Conservation (phyloP, 2,797 vertebrate species). For the Gymnoscopelus braueri region DNA sequence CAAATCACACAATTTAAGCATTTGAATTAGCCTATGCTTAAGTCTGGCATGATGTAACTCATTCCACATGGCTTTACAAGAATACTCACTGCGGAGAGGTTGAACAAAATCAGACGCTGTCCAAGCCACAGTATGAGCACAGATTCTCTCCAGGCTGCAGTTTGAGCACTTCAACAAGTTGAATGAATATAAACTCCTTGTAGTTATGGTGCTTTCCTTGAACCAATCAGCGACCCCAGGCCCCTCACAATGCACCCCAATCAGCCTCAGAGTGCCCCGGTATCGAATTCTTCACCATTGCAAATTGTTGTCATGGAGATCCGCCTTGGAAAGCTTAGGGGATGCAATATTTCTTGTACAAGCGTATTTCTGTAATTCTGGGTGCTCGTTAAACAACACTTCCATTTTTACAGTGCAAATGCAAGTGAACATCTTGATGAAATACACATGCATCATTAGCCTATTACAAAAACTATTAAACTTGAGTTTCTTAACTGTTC, state of each 20-base stretch:
- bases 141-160: conserved; percentile 71
- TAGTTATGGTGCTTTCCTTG: conserved; percentile 93
- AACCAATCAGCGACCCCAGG: conserved; percentile 99
- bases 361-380: conserved; percentile 76
- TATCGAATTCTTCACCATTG: conserved; percentile 97
- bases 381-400: conserved; percentile 56
- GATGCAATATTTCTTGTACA: conserved; percentile 88
- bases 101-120: conserved; percentile 51
- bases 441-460: conserved; percentile 75
- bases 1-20: background rate
- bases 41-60: background rate
- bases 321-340: conserved; percentile 86
- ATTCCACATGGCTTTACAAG: background rate
- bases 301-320: conserved; percentile 98
- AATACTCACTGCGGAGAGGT: conserved; percentile 58
- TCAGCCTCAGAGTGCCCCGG: conserved; percentile 93
- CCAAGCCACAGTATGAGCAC: conserved; percentile 77
- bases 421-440: background rate
- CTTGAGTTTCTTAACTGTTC: conserved; percentile 79
- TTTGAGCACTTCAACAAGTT: conserved; percentile 91
- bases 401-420: conserved; percentile 11
- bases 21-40: background rate
- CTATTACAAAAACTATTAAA: conserved; percentile 67
- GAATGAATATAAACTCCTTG: conserved; percentile 96
- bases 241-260: conserved; percentile 97